Evolutionary conservation across 2,113 vertebrate species (phyloP).

Genomic region (Poeciliopsis retropinna): DNA sequence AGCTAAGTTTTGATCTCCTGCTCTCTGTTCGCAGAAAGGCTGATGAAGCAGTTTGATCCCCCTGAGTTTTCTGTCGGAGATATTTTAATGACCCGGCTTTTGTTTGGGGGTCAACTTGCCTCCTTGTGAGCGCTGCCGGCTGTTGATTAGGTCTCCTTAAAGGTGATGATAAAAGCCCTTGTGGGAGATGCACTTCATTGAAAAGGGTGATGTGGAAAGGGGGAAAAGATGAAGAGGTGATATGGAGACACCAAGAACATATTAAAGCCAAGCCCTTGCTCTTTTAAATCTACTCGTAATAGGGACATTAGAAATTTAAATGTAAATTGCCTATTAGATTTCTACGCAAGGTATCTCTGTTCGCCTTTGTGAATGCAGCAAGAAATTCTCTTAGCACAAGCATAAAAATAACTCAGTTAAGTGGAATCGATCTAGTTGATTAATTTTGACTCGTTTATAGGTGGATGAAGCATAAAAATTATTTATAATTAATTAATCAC

Average conservation of each 20-base stretch:
- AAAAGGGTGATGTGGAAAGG: constrained; percentile 57
- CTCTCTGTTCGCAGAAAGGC: constrained; percentile 61
- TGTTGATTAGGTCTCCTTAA: constrained; percentile 74
- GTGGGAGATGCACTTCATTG: constrained; percentile 61
- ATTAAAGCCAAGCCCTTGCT: constrained; percentile 72
- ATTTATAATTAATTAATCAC: too few species aligned
- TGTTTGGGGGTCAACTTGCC: constrained; percentile 72
- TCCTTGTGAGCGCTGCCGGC: constrained; percentile 52
- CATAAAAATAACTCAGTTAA: constrained; percentile 52
- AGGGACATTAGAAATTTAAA: constrained; percentile 79
- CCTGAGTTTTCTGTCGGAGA: constrained; percentile 73
- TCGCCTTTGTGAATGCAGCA: constrained; percentile 63
- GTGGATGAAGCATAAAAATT: constrained; percentile 24
- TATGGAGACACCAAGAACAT: constrained; percentile 62
- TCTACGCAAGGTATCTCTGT: constrained; percentile 75
- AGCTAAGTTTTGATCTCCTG: constrained; percentile 71
- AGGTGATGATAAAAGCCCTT: constrained; percentile 72
- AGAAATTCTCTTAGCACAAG: constrained; percentile 52
- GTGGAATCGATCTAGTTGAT: constrained; percentile 46
- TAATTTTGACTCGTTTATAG: constrained; percentile 36
- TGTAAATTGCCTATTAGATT: constrained; percentile 83
- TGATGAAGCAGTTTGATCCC: constrained; percentile 65
- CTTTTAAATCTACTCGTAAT: constrained; percentile 76
- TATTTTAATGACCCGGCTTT: constrained; percentile 82
- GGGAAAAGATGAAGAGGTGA: constrained; percentile 66